Base-by-base conservation (phyloP, 1,140 invertebrate species). In the Pantala flavescens region DNA sequence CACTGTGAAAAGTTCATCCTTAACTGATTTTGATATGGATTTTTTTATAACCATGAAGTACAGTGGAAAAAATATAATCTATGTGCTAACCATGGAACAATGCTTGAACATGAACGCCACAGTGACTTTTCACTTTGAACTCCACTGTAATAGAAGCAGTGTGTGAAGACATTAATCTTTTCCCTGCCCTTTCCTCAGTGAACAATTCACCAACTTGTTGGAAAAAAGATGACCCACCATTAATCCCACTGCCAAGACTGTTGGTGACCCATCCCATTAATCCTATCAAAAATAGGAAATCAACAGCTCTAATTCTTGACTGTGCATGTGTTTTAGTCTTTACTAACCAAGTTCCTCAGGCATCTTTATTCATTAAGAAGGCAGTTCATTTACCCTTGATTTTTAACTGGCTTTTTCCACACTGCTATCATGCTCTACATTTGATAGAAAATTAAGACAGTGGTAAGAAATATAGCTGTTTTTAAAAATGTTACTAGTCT, bases 331-430 rank as follows among this genome's bases (percentile, higher is more conserved):
- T 63, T 21, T 63, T 63, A 63, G 49, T 63, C 49, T 63, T 21
- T 63, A 16, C 49, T 16, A 63, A 16, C n/a, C 49, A 63, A 19
- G 49, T 63, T 63, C 49, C 49, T 63, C 16, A 63, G 49, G 49
- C 49, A 63, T 63, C 49, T 7, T 63, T 63, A 21, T 63, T 63
- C 49, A 63, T 36, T 36, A 36, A 36, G 49, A 21, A 63, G 49
- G 49, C 49, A 63, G 49, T 63, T 63, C 49, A 63, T 63, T 63
- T 63, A 12, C n/a, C 49, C 49, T 63, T 21, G 49, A 63, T 63
- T 63, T 63, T 63, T 63, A 63, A 16, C 49, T 5, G 49, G 16
- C n/a, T 63, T 63, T 63, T 63, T 63, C 49, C n/a, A 21, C n/a
- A 21, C 49, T 63, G 49, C 49, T 63, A 14, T 63, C 16, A 63